Conservation (phyloP, 23 tunicate genomes). For the Ciona savignyi region DNA sequence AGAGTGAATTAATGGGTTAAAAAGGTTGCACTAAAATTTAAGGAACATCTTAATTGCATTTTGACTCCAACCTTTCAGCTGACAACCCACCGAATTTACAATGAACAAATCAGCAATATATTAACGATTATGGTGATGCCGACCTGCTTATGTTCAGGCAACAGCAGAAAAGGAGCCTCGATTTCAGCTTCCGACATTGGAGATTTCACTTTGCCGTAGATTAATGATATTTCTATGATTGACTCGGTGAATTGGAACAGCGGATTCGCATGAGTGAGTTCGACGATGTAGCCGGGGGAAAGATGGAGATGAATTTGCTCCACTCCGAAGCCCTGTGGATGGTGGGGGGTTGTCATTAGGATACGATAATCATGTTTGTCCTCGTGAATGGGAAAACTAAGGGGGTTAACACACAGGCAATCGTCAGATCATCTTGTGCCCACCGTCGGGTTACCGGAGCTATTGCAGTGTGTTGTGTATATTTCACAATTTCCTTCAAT, state of each 20-base stretch:
- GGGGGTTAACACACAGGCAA: background rate
- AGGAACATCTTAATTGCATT: too few species aligned
- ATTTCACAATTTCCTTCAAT: too few species aligned
- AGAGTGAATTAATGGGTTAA: too few species aligned
- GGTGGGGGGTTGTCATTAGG: background rate
- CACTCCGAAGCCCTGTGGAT: slow-evolving; percentile 38
- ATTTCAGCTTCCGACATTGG: slow-evolving; percentile 17
- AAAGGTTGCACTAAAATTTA: too few species aligned
- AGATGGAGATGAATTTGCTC: slow-evolving; percentile 66
- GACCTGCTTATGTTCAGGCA: slow-evolving; percentile 63
- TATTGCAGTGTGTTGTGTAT: too few species aligned
- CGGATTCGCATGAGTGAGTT: slow-evolving; percentile 25
- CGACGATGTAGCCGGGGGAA: slow-evolving; percentile 59
- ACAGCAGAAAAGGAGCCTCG: slow-evolving; percentile 37
- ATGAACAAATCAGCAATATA: too few species aligned
- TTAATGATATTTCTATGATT: slow-evolving; percentile 37
- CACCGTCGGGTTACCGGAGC: background rate
- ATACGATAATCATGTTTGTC: background rate
- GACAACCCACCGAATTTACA: too few species aligned
- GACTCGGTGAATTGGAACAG: slow-evolving; percentile 28
- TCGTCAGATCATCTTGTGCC: background rate
- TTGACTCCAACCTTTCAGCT: too few species aligned
- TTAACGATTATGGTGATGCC: too few species aligned
- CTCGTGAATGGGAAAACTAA: too few species aligned
- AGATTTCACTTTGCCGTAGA: slow-evolving; percentile 37